Percentiles rank a stretch among this genome's conserved stretches.
Evolutionary conservation across 2,888 invertebrate genomes (phyloP).

Genomic region (Cerastis leucographa): DNA sequence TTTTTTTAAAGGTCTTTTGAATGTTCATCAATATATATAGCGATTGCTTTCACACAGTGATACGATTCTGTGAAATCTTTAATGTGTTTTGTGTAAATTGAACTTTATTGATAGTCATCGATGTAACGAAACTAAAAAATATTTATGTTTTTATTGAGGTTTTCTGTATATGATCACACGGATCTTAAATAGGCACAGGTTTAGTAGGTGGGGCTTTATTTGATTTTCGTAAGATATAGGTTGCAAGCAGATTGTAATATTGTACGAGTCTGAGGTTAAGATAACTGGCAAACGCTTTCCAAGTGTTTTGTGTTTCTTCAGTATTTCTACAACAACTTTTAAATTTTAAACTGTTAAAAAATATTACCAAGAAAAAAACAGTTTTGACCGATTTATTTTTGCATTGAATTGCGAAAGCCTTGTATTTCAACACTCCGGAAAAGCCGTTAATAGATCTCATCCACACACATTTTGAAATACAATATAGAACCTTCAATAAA

Average conservation of each 20-base stretch:
- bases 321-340: neutral
- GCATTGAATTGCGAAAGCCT: neutral
- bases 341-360: neutral
- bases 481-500: slow-evolving; percentile 26
- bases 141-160: neutral
- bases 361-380: neutral
- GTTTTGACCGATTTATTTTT: neutral
- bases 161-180: neutral
- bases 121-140: neutral
- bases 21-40: too few species aligned
- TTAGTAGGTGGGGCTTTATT: too few species aligned
- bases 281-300: neutral
- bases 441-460: slow-evolving; percentile 11
- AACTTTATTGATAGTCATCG: neutral
- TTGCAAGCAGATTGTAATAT: neutral
- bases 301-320: neutral
- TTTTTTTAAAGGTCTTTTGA: slow-evolving; percentile 14
- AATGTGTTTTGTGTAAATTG: neutral
- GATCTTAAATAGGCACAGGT: too few species aligned
- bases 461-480: slow-evolving; percentile 33
- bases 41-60: neutral
- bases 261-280: neutral
- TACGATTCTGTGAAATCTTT: neutral
- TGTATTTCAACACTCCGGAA: neutral
- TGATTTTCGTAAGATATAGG: neutral